These are phyloP conservation scores for Momotus momota DNA, from an alignment of 2,797 vertebrate species.

Conservation along the genomic window DNA sequence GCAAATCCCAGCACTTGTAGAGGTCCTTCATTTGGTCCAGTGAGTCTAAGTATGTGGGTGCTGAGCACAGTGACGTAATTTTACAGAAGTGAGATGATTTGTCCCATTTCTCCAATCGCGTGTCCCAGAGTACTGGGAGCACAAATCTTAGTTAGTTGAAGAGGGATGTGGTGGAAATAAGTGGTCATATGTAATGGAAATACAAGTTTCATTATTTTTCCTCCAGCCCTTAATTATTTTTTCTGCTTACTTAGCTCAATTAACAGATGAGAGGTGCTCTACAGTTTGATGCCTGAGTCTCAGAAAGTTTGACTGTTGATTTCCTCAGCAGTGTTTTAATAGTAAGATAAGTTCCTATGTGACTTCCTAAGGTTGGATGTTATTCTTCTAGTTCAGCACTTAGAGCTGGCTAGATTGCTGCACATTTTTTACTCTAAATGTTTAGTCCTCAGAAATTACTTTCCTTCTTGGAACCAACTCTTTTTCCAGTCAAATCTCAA, in stretches of 20 bases:
- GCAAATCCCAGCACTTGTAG: background rate
- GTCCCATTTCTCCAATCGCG: background rate
- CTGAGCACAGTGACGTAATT: background rate
- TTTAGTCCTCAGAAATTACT: constrained; percentile 10
- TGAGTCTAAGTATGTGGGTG: background rate
- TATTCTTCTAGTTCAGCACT: background rate
- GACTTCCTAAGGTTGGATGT: background rate
- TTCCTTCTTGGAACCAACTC: background rate
- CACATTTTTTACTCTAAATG: background rate
- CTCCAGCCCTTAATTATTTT: background rate
- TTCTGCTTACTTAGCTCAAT: background rate
- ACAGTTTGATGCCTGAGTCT: background rate
- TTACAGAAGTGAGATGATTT: background rate
- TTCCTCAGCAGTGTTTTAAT: background rate
- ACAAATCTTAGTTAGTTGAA: background rate
- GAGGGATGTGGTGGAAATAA: background rate
- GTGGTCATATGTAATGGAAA: background rate
- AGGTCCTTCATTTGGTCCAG: background rate
- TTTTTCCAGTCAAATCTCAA: background rate
- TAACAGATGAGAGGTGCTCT: background rate
- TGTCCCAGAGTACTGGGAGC: background rate
- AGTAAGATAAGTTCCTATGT: background rate
- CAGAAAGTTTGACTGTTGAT: background rate
- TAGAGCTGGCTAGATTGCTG: background rate
- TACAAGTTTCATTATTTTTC: background rate